Evolutionary conservation across 2,797 vertebrate species (phyloP).

Genomic region (Zenarchopterus dispar): DNA sequence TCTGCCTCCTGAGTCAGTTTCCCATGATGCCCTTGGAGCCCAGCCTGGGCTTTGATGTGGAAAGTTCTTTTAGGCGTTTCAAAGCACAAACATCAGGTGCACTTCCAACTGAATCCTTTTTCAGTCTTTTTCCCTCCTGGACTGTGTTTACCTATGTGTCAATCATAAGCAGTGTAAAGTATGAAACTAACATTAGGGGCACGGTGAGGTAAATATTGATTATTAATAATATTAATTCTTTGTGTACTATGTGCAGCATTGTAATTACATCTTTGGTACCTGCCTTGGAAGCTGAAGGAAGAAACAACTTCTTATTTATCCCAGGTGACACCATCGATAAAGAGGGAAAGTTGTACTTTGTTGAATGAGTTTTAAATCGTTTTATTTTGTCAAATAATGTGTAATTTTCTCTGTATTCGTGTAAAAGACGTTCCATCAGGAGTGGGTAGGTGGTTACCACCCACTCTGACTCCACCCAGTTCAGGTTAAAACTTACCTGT

Average conservation of each 20-base stretch:
- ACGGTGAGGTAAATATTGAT: neutral
- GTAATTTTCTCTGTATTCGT: no score
- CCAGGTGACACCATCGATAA: no score
- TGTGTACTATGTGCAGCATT: constrained; percentile 1
- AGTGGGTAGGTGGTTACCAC: no score
- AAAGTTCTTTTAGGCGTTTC: constrained; percentile 48
- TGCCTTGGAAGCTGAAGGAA: no score
- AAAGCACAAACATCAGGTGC: constrained; percentile 49
- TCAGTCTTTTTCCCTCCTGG: constrained; percentile 2
- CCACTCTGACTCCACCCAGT: no score
- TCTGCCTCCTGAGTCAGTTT: constrained; percentile 25
- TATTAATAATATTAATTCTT: no score
- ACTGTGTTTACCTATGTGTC: neutral
- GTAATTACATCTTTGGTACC: constrained; percentile 13
- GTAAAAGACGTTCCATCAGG: no score
- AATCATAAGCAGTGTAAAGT: neutral
- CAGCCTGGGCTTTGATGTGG: constrained; percentile 46
- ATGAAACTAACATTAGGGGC: constrained; percentile 23
- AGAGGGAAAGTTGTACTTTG: no score
- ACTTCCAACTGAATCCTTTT: constrained; percentile 13
- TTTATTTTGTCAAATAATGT: no score
- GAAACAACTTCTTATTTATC: no score
- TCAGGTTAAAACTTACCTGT: no score
- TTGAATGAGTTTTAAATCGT: no score
- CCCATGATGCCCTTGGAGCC: constrained; percentile 53